A percentile compares a stretch with the other conserved stretches of the same genome.
These are phyloP conservation scores for Varecia variegata DNA, from an alignment of 2,797 vertebrate genomes.

Conservation along the genomic window DNA sequence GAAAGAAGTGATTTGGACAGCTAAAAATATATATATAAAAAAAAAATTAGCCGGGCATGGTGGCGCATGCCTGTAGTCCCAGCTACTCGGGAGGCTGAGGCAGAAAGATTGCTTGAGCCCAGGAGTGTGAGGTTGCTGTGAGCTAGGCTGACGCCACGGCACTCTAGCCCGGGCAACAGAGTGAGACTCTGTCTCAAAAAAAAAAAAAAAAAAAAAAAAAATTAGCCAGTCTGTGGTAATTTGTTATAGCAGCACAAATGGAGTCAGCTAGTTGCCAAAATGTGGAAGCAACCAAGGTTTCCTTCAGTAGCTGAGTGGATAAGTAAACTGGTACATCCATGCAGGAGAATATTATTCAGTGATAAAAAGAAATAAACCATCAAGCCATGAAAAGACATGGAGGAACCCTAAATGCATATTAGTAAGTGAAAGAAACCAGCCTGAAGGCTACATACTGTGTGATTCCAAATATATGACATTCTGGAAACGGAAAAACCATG, in stretches of 20 bases:
- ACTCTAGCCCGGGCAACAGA: no score
- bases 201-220: no score
- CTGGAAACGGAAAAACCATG: not conserved
- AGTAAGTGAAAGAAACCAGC: not conserved
- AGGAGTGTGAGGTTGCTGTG: no score
- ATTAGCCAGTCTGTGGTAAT: not conserved
- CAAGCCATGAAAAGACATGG: not conserved
- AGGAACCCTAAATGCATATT: not conserved
- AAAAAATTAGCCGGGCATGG: no score
- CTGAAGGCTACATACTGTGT: not conserved
- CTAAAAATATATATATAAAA: no score
- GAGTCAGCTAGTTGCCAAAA: not conserved
- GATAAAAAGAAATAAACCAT: not conserved
- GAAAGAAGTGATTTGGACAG: no score
- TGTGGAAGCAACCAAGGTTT: not conserved
- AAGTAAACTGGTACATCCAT: not conserved
- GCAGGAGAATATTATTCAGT: not conserved
- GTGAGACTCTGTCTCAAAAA: no score
- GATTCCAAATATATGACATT: not conserved
- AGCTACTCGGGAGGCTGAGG: no score
- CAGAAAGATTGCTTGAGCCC: no score
- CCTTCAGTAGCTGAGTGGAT: not conserved
- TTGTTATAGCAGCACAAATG: not conserved
- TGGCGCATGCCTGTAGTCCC: no score
- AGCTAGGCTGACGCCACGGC: no score